phyloP scores from a whole-genome alignment of 2,888 invertebrate species.

The Fabriciana adippe region DNA sequence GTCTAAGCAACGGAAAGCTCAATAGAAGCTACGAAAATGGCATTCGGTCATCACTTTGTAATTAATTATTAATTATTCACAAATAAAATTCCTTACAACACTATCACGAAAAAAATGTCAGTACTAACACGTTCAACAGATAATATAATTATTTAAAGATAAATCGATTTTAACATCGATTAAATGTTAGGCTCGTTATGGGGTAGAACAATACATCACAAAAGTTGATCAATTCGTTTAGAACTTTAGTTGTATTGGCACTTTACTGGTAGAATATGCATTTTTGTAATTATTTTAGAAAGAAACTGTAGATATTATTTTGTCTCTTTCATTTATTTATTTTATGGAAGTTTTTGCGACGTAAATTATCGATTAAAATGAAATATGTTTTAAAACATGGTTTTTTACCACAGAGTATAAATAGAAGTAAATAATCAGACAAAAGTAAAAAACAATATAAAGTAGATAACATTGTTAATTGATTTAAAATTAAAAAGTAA shows the following conservation, averaged over 20 bases:
- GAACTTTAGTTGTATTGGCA: constrained; percentile 42
- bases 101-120: constrained; percentile 20
- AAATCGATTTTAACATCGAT: constrained; percentile 4
- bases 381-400: no score
- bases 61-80: no score
- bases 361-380: no score
- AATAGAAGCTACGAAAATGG: constrained; percentile 71
- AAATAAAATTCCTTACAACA: constrained; percentile 44
- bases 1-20: constrained; percentile 58
- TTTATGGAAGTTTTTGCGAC: no score
- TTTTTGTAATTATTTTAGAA: constrained; percentile 2
- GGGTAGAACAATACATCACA: constrained; percentile 48
- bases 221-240: constrained; percentile 59
- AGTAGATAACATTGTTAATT: no score
- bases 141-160: constrained; percentile 28
- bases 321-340: neutral
- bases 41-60: constrained; percentile 62
- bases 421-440: no score
- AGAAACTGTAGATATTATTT: neutral
- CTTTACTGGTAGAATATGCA: neutral
- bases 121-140: constrained; percentile 14
- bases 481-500: no score
- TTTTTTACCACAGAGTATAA: no score
- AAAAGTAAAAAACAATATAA: no score
- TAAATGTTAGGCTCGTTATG: constrained; percentile 50